phyloP scores from a whole-genome alignment of 2,113 vertebrate species.

The Suncus etruscus region DNA sequence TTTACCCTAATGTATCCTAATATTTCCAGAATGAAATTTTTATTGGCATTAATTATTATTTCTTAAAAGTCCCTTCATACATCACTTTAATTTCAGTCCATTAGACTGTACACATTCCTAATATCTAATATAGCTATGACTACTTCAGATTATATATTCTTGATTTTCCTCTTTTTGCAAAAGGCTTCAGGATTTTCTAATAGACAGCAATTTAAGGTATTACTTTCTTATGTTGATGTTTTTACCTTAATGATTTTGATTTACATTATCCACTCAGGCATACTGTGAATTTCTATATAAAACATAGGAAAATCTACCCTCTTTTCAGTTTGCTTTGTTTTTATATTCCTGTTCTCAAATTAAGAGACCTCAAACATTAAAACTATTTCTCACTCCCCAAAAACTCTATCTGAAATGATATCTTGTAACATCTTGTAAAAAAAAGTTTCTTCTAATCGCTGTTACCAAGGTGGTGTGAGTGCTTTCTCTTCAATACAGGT shows the following conservation, averaged over 20 bases:
- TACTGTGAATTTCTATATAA: neutral
- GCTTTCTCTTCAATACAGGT: no score
- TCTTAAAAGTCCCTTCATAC: neutral
- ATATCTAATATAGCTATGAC: neutral
- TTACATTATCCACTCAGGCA: neutral
- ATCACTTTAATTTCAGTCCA: neutral
- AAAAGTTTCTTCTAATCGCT: no score
- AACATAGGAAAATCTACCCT: no score
- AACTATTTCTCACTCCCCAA: neutral
- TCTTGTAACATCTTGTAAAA: no score
- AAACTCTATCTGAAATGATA: neutral
- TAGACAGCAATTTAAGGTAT: neutral
- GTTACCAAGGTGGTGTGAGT: no score
- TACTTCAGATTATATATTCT: neutral
- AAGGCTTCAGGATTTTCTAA: neutral
- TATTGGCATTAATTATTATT: neutral
- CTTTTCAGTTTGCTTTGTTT: neutral
- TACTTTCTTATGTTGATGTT: neutral
- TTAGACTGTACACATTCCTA: neutral
- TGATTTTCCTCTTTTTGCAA: neutral
- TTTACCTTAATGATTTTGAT: slow-evolving; percentile 8
- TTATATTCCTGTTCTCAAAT: neutral
- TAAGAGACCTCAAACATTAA: neutral
- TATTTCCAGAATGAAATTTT: neutral
- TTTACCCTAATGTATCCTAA: no score